phyloP scores from a whole-genome alignment of 2,113 vertebrate species.

The Syrrhaptes paradoxus region DNA sequence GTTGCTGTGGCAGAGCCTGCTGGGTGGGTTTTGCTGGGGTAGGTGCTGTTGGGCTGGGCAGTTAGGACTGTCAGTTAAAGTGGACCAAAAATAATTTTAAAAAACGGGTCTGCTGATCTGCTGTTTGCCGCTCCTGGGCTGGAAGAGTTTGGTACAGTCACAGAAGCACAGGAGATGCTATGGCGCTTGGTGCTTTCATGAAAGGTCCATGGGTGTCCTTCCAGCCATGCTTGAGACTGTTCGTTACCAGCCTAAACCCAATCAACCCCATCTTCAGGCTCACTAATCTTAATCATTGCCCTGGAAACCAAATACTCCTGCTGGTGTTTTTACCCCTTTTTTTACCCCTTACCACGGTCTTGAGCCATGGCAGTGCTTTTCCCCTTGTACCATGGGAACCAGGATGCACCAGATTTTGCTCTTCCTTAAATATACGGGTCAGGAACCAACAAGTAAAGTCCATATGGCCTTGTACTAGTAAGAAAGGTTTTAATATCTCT shows the following conservation, averaged over 20 bases:
- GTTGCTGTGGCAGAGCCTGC: not conserved
- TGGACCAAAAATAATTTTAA: not conserved
- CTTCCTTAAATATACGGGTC: not conserved
- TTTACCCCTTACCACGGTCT: not conserved
- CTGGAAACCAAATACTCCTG: not conserved
- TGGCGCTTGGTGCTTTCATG: not conserved
- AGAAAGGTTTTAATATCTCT: not conserved
- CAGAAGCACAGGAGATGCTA: too few species aligned
- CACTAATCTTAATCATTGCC: not conserved
- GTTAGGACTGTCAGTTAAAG: not conserved
- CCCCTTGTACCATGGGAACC: not conserved
- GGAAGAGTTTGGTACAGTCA: too few species aligned
- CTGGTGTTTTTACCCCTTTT: not conserved
- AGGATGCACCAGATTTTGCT: accelerated
- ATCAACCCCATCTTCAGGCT: not conserved
- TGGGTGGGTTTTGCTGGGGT: not conserved
- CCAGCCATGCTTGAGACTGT: not conserved
- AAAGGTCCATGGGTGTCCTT: not conserved
- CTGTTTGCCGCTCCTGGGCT: not conserved
- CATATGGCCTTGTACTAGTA: not conserved
- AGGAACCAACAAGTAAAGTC: not conserved
- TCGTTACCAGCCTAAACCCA: not conserved
- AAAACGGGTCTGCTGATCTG: not conserved
- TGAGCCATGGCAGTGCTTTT: accelerated
- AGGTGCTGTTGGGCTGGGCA: not conserved